Conservation (phyloP, 2,888 invertebrate species). For the Temnothorax ravouxi region DNA sequence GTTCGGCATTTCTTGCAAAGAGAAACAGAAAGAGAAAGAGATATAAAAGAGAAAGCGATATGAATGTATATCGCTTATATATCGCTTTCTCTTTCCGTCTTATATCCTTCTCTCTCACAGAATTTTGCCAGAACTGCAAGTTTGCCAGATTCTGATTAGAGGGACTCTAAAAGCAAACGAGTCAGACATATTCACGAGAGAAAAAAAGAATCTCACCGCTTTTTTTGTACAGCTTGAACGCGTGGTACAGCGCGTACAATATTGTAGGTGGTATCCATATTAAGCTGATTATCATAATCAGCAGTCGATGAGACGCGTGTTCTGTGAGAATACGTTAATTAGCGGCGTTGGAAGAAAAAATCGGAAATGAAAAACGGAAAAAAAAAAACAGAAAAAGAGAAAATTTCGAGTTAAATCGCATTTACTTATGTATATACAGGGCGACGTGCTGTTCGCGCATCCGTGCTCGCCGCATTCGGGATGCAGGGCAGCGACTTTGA, state of each 20-base stretch:
- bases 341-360: not conserved
- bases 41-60: too few relatives aligned
- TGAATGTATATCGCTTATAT: too few relatives aligned
- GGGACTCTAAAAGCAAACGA: too few relatives aligned
- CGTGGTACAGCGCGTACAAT: conserved; percentile 80
- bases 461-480: conserved; percentile 78
- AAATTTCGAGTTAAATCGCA: not conserved
- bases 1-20: too few relatives aligned
- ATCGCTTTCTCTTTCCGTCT: too few relatives aligned
- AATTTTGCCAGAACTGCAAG: too few relatives aligned
- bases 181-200: not conserved
- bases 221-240: conserved; percentile 80
- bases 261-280: conserved; percentile 84
- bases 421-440: conserved; percentile 82
- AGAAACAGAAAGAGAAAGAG: too few relatives aligned
- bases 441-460: conserved; percentile 82
- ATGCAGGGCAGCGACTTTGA: conserved; percentile 83
- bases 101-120: too few relatives aligned
- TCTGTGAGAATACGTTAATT: conserved; percentile 69
- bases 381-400: not conserved
- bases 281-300: conserved; percentile 84
- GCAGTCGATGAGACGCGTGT: conserved; percentile 77
- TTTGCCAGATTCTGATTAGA: too few relatives aligned
- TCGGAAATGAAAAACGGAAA: not conserved
- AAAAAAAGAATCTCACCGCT: conserved; percentile 68